These are phyloP conservation scores for Coryphaenoides rupestris DNA, from an alignment of 2,113 vertebrate species.

Conservation along the genomic window DNA sequence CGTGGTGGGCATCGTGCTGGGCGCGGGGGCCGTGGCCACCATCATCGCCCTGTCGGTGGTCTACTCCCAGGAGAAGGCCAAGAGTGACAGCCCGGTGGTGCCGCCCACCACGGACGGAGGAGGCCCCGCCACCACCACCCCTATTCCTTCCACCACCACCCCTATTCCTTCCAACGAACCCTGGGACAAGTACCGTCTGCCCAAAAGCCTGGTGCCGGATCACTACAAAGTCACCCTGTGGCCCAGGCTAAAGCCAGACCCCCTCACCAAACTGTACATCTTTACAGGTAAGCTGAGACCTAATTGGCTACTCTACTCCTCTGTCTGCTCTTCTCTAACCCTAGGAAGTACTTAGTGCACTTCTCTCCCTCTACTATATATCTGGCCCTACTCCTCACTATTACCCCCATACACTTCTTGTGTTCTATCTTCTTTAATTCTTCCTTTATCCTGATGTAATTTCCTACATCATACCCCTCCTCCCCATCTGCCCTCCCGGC, in stretches of 20 bases:
- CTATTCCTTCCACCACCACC: no score
- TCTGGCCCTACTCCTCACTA: no score
- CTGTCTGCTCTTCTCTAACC: no score
- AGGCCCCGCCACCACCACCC: slow-evolving; percentile 15
- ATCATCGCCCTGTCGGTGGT: slow-evolving; percentile 87
- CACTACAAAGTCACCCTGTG: slow-evolving; percentile 75
- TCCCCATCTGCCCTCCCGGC: no score
- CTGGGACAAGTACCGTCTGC: slow-evolving; percentile 78
- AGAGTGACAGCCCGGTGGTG: slow-evolving; percentile 44
- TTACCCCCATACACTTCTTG: no score
- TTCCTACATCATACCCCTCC: no score
- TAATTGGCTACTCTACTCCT: no score
- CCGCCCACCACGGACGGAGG: slow-evolving; percentile 28
- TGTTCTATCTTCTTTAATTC: no score
- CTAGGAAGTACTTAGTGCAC: no score
- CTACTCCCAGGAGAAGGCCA: slow-evolving; percentile 81
- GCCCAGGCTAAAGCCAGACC: slow-evolving; percentile 63
- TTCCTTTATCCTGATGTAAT: no score
- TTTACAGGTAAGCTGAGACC: slow-evolving; percentile 72
- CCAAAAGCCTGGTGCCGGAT: slow-evolving; percentile 62
- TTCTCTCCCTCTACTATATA: no score
- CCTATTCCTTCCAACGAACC: slow-evolving; percentile 49
- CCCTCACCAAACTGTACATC: slow-evolving; percentile 48
- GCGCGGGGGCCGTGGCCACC: slow-evolving; percentile 72
- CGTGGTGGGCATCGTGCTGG: slow-evolving; percentile 66